Base-by-base conservation (phyloP, 2,797 vertebrate species). In the Macropus fuliginosus region DNA sequence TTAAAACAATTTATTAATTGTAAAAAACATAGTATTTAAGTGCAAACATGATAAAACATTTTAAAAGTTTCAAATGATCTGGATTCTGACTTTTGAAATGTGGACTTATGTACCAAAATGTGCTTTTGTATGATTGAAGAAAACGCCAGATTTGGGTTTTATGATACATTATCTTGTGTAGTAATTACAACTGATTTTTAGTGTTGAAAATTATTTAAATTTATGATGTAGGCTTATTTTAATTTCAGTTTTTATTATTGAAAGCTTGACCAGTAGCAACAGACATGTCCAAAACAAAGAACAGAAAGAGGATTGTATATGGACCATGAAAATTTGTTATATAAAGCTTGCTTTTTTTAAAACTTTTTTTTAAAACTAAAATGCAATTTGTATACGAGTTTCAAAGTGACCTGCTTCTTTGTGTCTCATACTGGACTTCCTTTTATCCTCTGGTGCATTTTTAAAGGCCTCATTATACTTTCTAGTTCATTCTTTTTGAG, bases 1-100 rank as follows among this genome's bases (percentile, higher is more conserved):
- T 97, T 98, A 97, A 98, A 98, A 96, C 97, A 98, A 98, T 96
- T 98, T 98, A 98, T 98, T 98, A 98, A 98, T 98, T 93, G 93
- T 97, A 95, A 97, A 89, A 56, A 74, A 92, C 96, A 93, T 97
- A 96, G 57, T 96, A 40, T 98, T 98, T 98, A 98, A 96, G 97
- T 93, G 96, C 98, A 89, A 98, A 97, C 93, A 96, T 13, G 94
- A 90, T 96, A 97, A 98, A 98, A 81, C 92, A 90, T 97, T 98
- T 81, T 98, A 92, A 95, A 98, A 98, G 92, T 97, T 98, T 95
- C 89, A 92, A 93, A 0, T 98, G 92, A 96, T 98, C 98, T 99
- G 98, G 98, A 98, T 98, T 91, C 96, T 13, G 96, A 98, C 98
- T 97, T 98, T 90, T 97, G 96, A 96, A 98, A 97, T 95, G 94